Percentiles rank a stretch among this genome's conserved stretches.
These are phyloP conservation scores for Tortricodes alternella DNA, from an alignment of 2,888 invertebrate species.

Conservation along the genomic window DNA sequence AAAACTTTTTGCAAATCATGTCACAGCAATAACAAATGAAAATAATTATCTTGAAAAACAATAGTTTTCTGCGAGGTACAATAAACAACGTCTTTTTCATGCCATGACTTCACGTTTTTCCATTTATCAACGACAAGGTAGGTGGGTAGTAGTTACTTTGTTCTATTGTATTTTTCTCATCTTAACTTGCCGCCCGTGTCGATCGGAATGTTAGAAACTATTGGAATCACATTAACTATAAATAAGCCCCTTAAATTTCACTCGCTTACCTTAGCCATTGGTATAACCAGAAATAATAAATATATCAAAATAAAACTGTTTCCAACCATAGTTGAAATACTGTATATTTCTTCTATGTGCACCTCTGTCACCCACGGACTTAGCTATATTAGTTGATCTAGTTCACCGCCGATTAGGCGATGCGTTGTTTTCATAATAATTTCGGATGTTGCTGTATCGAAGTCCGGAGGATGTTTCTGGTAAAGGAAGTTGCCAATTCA, in stretches of 20 bases:
- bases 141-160: too few species aligned
- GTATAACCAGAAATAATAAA: not conserved
- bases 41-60: too few species aligned
- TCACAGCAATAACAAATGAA: too few species aligned
- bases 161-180: too few species aligned
- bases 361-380: not conserved
- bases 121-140: too few species aligned
- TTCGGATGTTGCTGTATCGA: not conserved
- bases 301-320: not conserved
- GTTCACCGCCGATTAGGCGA: not conserved
- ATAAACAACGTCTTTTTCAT: too few species aligned
- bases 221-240: not conserved
- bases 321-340: not conserved
- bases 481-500: not conserved
- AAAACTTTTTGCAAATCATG: too few species aligned
- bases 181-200: too few species aligned
- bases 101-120: too few species aligned
- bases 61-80: too few species aligned
- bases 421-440: not conserved
- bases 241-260: not conserved
- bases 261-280: slow-evolving; percentile 13
- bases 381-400: not conserved
- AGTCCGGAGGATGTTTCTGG: not conserved
- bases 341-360: not conserved
- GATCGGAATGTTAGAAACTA: too few species aligned